Base-by-base conservation (phyloP, 2,888 invertebrate genomes). In the Pammene aurita region DNA sequence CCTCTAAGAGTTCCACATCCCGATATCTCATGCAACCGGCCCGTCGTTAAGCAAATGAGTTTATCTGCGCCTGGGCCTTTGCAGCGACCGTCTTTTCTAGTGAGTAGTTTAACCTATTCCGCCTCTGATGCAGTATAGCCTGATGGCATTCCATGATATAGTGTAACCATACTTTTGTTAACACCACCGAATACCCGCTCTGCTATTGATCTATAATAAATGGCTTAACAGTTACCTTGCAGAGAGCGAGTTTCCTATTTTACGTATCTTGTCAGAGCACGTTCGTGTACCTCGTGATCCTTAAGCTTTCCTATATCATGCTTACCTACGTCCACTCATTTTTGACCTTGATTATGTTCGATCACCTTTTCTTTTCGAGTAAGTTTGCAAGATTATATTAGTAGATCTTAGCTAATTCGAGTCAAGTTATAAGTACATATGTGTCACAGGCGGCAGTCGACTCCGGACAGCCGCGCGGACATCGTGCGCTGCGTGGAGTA, bases 401-500 rank as follows among this genome's bases (percentile, higher is more conserved):
- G 11, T 11, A 18, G 18, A 9, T 9, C 14, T 18, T 44, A 58
- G 14, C 9, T 7, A 13, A 18, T 26, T 16, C n/a, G n/a, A n/a
- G n/a, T 41, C 18, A 57, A 58, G 7, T 41, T 6, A 10, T 14
- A 34, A n/a, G 2, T 18, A 26, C 5, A 11, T 11, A 14, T 62
- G 14, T 35, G 64, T 77, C 71, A 0, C 80, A 88, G 88, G 68
- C 76, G 88, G 66, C 84, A 82, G 58, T 89, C 89, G 1, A 84
- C 80, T 18, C 86, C 87, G 0, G 90, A 90, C 80, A 86, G 86
- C 74, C 84, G 90, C 42, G 91, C 92, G 0, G 93, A 93, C 75
- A 93, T 93, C 73, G 92, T 93, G 60, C 88, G 89, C 42, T 91
- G 93, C 78, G 92, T 92, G 0, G 92, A 92, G 71, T 89, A 90